phyloP scores from a whole-genome alignment of 2,113 vertebrate genomes.

The Myotis yumanensis region DNA sequence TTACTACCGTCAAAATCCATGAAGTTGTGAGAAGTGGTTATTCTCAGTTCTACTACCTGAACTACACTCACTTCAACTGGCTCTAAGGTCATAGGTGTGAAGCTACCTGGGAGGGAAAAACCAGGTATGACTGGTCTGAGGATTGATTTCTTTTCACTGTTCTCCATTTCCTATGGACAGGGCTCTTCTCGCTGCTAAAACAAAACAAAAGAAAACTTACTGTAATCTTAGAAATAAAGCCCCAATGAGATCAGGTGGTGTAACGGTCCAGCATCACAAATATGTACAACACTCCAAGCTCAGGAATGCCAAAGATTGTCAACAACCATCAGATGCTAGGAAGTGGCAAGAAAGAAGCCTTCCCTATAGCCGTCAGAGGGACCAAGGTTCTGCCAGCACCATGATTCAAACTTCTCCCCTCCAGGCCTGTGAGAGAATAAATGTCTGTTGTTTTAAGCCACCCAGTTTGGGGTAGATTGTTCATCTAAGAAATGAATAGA shows the following conservation, averaged over 20 bases:
- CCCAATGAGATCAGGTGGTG: not conserved
- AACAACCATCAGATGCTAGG: not conserved
- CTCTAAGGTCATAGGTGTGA: not conserved
- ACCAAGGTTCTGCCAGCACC: not conserved
- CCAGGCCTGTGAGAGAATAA: not conserved
- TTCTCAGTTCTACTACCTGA: not conserved
- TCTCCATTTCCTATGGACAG: not conserved
- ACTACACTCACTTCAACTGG: not conserved
- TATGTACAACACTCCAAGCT: not conserved
- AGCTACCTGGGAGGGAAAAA: not conserved
- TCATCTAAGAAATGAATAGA: not conserved
- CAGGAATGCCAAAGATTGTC: not conserved
- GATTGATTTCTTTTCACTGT: not conserved
- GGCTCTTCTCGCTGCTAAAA: not conserved
- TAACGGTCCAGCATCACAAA: not conserved
- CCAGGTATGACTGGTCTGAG: not conserved
- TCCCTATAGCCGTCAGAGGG: too few relatives aligned
- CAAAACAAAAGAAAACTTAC: not conserved
- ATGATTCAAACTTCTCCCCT: not conserved
- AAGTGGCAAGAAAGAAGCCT: not conserved
- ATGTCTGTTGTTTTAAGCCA: not conserved
- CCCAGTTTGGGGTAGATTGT: not conserved
- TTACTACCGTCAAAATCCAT: not conserved
- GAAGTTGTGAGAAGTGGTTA: not conserved
- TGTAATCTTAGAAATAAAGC: not conserved